These are phyloP conservation scores for Hedychridium roseum DNA, from an alignment of 2,888 invertebrate genomes.

Conservation along the genomic window DNA sequence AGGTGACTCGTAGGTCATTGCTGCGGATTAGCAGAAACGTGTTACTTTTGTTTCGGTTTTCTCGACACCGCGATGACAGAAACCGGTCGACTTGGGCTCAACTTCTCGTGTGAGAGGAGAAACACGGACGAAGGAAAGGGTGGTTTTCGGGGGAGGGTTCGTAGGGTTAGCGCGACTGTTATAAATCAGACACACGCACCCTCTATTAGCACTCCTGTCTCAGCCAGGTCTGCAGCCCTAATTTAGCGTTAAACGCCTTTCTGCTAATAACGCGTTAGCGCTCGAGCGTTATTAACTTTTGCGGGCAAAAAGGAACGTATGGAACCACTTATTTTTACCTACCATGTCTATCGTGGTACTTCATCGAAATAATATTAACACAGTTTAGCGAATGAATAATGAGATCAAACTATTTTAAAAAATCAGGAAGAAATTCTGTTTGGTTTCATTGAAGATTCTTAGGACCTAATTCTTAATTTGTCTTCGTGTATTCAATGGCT, in stretches of 20 bases:
- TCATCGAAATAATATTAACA: too few relatives aligned
- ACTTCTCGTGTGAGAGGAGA: slow-evolving; percentile 25
- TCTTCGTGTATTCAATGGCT: too few relatives aligned
- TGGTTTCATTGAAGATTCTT: too few relatives aligned
- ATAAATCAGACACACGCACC: slow-evolving; percentile 59
- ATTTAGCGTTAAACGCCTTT: slow-evolving; percentile 55
- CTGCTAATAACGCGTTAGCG: slow-evolving; percentile 46
- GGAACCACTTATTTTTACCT: too few relatives aligned
- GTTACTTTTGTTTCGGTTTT: slow-evolving; percentile 33
- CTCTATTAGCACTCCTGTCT: slow-evolving; percentile 57
- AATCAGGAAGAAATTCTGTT: too few relatives aligned
- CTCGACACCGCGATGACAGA: slow-evolving; percentile 26
- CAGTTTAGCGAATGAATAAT: too few relatives aligned
- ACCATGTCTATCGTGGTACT: too few relatives aligned
- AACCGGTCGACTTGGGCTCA: slow-evolving; percentile 29
- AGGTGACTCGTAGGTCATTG: too few relatives aligned
- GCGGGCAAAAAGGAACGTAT: slow-evolving; percentile 4
- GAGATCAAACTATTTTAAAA: too few relatives aligned
- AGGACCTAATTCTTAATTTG: too few relatives aligned
- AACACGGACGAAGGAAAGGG: slow-evolving; percentile 1
- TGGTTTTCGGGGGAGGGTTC: slow-evolving; percentile 21
- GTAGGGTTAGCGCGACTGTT: slow-evolving; percentile 41
- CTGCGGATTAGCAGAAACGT: slow-evolving; percentile 25
- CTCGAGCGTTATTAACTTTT: slow-evolving; percentile 42
- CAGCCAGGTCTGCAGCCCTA: slow-evolving; percentile 51